These are phyloP conservation scores for Ciconia maguari DNA, from an alignment of 2,113 vertebrate species.

Conservation along the genomic window DNA sequence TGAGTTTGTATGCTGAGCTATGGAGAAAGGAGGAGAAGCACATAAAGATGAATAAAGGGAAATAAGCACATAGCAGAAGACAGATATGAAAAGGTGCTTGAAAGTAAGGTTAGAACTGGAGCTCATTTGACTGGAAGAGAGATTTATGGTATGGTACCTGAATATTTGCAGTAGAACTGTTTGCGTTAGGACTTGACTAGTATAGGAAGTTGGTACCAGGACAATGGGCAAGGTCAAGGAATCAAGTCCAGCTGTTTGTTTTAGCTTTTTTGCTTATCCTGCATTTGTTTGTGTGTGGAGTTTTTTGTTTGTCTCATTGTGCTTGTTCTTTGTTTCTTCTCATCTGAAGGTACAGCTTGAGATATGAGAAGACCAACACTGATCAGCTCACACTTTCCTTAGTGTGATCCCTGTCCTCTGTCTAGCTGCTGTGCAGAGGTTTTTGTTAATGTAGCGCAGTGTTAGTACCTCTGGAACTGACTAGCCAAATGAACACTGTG, in stretches of 20 bases:
- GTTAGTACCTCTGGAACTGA: not conserved
- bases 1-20: not conserved
- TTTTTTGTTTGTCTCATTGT: not conserved
- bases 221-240: not conserved
- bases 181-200: not conserved
- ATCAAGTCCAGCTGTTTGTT: not conserved
- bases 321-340: not conserved
- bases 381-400: not conserved
- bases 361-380: not conserved
- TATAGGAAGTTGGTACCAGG: not conserved
- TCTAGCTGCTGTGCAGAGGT: not conserved
- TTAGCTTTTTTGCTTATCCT: not conserved
- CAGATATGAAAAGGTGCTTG: not conserved
- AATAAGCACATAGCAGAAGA: not conserved
- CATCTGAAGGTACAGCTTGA: not conserved
- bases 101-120: not conserved
- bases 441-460: not conserved
- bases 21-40: not conserved
- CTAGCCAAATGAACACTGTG: rapidly evolving
- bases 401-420: not conserved
- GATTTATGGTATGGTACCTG: not conserved
- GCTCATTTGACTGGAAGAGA: not conserved
- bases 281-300: not conserved
- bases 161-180: not conserved
- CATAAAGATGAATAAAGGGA: not conserved